Evolutionary conservation across 64 coral and sea anemone species (phyloP).

Genomic region (Platygyra sinensis): DNA sequence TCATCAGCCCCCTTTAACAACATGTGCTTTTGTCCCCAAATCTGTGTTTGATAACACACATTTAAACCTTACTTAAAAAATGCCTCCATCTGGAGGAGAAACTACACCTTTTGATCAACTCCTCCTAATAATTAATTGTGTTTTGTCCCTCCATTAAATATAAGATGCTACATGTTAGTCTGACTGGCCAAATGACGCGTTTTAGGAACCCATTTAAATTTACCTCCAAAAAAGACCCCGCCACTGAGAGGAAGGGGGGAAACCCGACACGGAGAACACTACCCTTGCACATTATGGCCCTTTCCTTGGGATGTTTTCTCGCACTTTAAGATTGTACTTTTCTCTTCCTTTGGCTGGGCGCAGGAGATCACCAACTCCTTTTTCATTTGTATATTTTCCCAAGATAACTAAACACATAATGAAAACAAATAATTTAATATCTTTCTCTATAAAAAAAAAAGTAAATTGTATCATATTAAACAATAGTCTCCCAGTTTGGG

Average conservation of each 20-base stretch:
- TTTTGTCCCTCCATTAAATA: too few relatives aligned
- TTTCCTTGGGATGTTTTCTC: slow-evolving; percentile 96
- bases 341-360: slow-evolving; percentile 95
- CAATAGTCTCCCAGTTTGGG: too few relatives aligned
- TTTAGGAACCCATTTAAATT: too few relatives aligned
- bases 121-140: too few relatives aligned
- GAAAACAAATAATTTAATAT: neutral
- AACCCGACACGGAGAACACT: neutral
- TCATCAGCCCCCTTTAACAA: slow-evolving; percentile 79
- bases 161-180: too few relatives aligned
- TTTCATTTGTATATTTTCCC: slow-evolving; percentile 99
- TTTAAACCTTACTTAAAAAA: neutral
- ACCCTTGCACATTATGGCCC: slow-evolving; percentile 99
- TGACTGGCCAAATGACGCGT: too few relatives aligned
- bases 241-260: too few relatives aligned
- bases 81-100: too few relatives aligned
- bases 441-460: too few relatives aligned
- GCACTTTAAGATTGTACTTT: slow-evolving; percentile 90
- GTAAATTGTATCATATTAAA: too few relatives aligned
- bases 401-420: slow-evolving; percentile 71
- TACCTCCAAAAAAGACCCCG: too few relatives aligned
- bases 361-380: slow-evolving; percentile 91
- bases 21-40: slow-evolving; percentile 86
- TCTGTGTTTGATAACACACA: slow-evolving; percentile 50
- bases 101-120: too few relatives aligned